Evolutionary conservation across 2,888 invertebrate genomes (phyloP), one percentile per base, ranked within the genome.

Genomic region (Allophyes oxyacanthae): DNA sequence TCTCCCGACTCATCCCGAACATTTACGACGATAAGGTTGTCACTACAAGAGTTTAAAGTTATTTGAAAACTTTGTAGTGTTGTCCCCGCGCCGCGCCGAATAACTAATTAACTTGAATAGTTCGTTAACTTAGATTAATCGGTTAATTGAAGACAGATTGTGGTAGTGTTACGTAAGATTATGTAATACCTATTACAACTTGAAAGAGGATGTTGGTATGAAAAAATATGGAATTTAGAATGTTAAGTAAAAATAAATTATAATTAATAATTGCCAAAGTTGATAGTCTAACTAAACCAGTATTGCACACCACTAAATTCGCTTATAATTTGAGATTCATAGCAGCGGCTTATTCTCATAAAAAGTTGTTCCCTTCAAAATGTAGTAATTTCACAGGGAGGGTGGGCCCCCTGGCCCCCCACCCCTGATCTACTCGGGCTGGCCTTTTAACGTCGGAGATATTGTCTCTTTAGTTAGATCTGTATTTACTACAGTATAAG

Each of bases 311-410:
- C 62, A 81, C 82, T 79, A 84, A 84, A 89, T 88, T 87, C 88
- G 88, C 86, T 91, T 90, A 91, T 91, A 91, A 93, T 93, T 93
- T 87, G 88, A 92, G 90, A 92, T 93, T 92, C 93, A 93, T 93
- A 92, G 88, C 87, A 83, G 89, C 90, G 85, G 92, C 90, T 93
- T 91, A 92, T 91, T 92, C 92, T 90, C 94, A 92, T 92, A 93
- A 94, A 93, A 94, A 93, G 89, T 92, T 92, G 90, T 92, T 92
- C 92, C 92, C 92, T 92, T 91, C 89, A 91, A 93, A 86, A 93
- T 90, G 92, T 92, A 91, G 93, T 93, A 93, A 93, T 93, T 94
- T 93, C 86, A 89, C 89, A 84, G 83, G 79, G 89, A 87, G 90
- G 87, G 89, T 81, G 82, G 76, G 72, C 65, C 72, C 64, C 81